Percentiles rank a stretch among this genome's conserved stretches.
These are phyloP conservation scores for Setipinna tenuifilis DNA, from an alignment of 2,797 vertebrate species.

Conservation along the genomic window DNA sequence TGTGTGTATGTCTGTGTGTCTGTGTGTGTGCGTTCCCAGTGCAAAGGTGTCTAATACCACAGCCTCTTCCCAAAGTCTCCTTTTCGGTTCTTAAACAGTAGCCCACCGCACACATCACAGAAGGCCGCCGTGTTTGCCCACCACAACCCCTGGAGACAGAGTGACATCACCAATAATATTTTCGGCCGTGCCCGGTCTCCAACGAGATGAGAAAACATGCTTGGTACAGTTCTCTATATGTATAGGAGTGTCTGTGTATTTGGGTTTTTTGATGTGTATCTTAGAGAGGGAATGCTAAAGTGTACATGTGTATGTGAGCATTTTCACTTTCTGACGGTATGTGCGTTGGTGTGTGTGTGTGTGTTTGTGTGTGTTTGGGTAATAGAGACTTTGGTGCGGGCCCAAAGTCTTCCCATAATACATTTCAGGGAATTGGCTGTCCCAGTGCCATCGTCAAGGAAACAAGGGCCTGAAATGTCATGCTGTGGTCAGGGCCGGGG, in stretches of 20 bases:
- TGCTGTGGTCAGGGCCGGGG: conserved; percentile 4
- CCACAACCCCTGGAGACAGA: conserved; percentile 69
- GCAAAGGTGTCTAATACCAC: conserved; percentile 72
- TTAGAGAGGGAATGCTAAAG: conserved; percentile 12
- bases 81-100: conserved; percentile 46
- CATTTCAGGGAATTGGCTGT: conserved; percentile 22
- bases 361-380: background rate
- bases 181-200: conserved; percentile 60
- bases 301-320: background rate
- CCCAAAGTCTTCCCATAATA: conserved; percentile 27
- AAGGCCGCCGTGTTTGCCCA: conserved; percentile 65
- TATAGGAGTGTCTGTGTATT: conserved; percentile 35
- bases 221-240: background rate
- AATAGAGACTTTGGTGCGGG: background rate
- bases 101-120: conserved; percentile 58
- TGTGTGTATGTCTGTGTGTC: conserved; percentile 43
- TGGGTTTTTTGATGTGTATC: background rate
- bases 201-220: conserved; percentile 29
- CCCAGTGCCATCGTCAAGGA: background rate
- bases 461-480: conserved; percentile 12
- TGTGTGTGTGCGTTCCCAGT: conserved; percentile 57
- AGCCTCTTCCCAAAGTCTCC: conserved; percentile 65
- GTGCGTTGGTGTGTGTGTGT: background rate
- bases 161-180: conserved; percentile 72
- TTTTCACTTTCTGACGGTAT: too few species aligned